These are phyloP conservation scores for Peromyscus polionotus DNA, from an alignment of 2,113 vertebrate species.

Conservation along the genomic window DNA sequence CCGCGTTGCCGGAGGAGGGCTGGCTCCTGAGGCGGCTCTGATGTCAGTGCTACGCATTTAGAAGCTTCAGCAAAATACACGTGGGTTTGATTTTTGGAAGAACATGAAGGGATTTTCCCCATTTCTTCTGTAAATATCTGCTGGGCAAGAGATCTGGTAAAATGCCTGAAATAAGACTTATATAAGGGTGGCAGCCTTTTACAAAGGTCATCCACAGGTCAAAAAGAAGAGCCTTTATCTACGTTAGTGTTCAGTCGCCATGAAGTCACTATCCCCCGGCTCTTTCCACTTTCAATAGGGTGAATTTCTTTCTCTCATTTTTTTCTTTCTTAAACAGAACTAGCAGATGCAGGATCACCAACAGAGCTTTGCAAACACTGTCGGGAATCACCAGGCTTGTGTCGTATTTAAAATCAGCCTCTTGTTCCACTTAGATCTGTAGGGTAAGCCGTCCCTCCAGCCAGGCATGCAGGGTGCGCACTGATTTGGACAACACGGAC, in stretches of 20 bases:
- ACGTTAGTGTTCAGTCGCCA: not conserved
- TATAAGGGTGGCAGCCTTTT: conserved; percentile 30
- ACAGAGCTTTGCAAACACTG: not conserved
- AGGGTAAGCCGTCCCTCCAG: not conserved
- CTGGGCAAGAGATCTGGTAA: conserved; percentile 49
- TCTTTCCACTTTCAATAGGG: not conserved
- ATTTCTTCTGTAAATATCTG: conserved; percentile 65
- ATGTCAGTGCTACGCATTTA: conserved; percentile 56
- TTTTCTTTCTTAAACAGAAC: not conserved
- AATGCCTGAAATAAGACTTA: conserved; percentile 23
- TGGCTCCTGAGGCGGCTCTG: conserved; percentile 42
- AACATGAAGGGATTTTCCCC: conserved; percentile 68
- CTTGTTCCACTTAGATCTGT: not conserved
- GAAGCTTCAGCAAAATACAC: conserved; percentile 49
- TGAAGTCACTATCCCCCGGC: not conserved
- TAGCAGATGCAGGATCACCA: not conserved
- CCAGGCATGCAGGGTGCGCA: not conserved
- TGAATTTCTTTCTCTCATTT: not conserved
- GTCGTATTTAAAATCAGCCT: not conserved
- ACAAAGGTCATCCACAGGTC: not conserved
- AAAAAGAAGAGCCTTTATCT: not conserved
- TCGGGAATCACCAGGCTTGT: not conserved
- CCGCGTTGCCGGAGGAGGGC: not conserved
- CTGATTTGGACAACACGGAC: not conserved
- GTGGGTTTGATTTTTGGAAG: conserved; percentile 66